Evolutionary conservation across 2,113 vertebrate species (phyloP).

Genomic region (Phalacrocorax carbo): DNA sequence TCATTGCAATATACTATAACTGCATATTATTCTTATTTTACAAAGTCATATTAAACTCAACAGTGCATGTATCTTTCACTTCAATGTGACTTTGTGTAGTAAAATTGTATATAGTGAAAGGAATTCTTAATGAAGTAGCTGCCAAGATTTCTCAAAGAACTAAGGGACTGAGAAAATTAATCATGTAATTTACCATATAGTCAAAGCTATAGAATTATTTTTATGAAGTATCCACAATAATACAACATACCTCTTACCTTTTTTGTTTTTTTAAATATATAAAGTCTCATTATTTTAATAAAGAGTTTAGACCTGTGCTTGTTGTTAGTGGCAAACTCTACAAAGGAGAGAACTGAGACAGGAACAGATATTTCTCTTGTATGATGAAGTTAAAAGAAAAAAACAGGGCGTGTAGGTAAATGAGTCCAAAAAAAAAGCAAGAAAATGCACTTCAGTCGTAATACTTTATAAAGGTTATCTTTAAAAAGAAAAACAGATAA

Average conservation of each 20-base stretch:
- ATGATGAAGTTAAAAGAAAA: not conserved
- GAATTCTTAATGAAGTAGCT: slow-evolving; percentile 61
- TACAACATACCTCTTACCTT: not conserved
- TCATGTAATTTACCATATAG: not conserved
- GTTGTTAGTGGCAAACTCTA: not conserved
- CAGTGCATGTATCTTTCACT: slow-evolving; percentile 65
- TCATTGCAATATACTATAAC: slow-evolving; percentile 7
- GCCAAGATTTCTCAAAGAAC: slow-evolving; percentile 40
- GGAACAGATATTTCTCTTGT: not conserved
- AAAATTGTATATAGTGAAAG: slow-evolving; percentile 61
- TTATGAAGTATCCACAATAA: not conserved
- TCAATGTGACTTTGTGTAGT: slow-evolving; percentile 75
- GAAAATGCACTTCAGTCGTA: not conserved
- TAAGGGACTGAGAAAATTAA: slow-evolving; percentile 52
- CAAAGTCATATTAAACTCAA: slow-evolving; percentile 64
- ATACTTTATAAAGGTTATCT: not conserved
- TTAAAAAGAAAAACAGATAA: not conserved
- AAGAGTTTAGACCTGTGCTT: not conserved
- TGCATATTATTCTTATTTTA: slow-evolving; percentile 58
- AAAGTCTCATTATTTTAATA: not conserved
- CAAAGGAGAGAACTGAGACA: not conserved
- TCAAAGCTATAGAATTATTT: not conserved
- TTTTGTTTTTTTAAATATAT: not conserved
- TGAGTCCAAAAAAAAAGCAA: not conserved
- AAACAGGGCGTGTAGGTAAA: not conserved